These are phyloP conservation scores for Bruchidius siliquastri DNA, from an alignment of 2,888 invertebrate species.

Conservation along the genomic window DNA sequence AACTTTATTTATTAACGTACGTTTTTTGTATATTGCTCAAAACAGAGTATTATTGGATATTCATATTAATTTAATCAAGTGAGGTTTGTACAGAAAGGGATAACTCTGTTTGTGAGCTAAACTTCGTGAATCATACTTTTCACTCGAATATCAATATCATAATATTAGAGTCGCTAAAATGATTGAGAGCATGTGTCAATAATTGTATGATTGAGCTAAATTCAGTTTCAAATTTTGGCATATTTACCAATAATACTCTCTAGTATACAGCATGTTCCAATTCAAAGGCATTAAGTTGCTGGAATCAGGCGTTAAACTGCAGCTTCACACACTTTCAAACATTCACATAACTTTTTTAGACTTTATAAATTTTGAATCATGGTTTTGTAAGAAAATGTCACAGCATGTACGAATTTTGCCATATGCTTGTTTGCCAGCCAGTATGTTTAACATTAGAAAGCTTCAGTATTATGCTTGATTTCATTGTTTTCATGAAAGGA, in stretches of 20 bases:
- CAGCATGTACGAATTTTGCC: background rate
- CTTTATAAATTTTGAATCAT: too few relatives aligned
- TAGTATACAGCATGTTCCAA: background rate
- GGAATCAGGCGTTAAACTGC: background rate
- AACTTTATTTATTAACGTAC: constrained; percentile 13
- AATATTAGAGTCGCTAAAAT: too few relatives aligned
- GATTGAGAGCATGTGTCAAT: too few relatives aligned
- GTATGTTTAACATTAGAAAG: background rate
- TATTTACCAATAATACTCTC: background rate
- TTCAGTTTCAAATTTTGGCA: too few relatives aligned
- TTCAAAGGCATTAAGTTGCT: background rate
- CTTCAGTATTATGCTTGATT: background rate
- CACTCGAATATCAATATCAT: too few relatives aligned
- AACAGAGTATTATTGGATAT: constrained; percentile 3
- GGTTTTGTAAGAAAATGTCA: background rate
- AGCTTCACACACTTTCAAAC: background rate
- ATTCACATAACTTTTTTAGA: background rate
- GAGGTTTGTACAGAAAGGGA: too few relatives aligned
- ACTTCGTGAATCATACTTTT: too few relatives aligned
- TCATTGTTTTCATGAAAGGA: background rate
- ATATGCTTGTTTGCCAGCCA: background rate
- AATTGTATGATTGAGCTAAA: too few relatives aligned
- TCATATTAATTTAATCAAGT: background rate
- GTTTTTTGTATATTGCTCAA: constrained; percentile 14
- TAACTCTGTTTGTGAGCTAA: too few relatives aligned